These are phyloP conservation scores for Drosophila triauraria DNA, from an alignment of 1,140 invertebrate species.

Conservation along the genomic window DNA sequence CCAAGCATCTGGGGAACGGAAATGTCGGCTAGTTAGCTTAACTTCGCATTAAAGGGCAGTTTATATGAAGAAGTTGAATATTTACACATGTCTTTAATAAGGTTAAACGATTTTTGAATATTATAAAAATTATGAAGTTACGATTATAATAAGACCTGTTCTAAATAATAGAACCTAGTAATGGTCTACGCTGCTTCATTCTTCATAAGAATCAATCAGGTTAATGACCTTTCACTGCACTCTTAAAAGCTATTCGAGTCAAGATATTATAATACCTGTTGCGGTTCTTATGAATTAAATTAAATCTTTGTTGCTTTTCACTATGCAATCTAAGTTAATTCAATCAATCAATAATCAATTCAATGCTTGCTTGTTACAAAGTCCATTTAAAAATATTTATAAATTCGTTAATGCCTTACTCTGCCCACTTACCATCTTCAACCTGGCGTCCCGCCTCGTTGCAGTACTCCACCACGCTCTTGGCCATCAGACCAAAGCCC, in stretches of 20 bases:
- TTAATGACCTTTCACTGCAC: not conserved
- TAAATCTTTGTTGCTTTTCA: too few species aligned
- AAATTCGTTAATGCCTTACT: not conserved
- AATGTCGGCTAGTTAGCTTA: not conserved
- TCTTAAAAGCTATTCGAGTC: not conserved
- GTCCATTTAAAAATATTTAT: too few species aligned
- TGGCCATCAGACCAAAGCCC: slow-evolving; percentile 58
- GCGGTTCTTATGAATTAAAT: not conserved
- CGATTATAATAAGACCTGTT: not conserved
- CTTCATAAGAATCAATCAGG: too few species aligned
- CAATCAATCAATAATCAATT: not conserved
- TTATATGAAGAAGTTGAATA: not conserved
- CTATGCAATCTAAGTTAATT: not conserved
- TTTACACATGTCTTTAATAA: not conserved
- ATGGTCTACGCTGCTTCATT: not conserved
- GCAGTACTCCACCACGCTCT: slow-evolving; percentile 79
- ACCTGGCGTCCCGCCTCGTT: slow-evolving; percentile 52
- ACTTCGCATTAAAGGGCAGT: not conserved
- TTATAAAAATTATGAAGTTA: not conserved
- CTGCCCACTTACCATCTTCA: slow-evolving; percentile 51
- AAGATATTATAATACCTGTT: not conserved
- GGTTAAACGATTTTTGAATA: not conserved
- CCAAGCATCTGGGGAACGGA: slow-evolving; percentile 55
- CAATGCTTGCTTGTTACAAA: not conserved
- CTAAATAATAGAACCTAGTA: not conserved